phyloP scores from a whole-genome alignment of 2,888 invertebrate species.

The Tenthredo amoena region DNA sequence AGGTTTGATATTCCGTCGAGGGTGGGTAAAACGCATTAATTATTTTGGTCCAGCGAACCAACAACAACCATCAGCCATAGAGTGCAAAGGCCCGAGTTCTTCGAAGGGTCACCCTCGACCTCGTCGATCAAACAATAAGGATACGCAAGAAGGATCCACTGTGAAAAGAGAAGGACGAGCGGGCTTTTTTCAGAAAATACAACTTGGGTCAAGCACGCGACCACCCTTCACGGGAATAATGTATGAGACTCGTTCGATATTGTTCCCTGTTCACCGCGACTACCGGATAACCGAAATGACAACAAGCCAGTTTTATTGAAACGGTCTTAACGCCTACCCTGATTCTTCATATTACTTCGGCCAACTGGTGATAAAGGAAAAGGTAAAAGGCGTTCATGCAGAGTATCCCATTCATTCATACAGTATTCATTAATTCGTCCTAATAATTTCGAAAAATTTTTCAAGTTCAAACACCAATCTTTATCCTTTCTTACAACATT shows the following conservation, averaged over 20 bases:
- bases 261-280: slow-evolving; percentile 10
- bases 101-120: slow-evolving; percentile 31
- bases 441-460: neutral
- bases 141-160: slow-evolving; percentile 12
- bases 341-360: neutral
- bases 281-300: slow-evolving; percentile 11
- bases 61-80: neutral
- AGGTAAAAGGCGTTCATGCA: neutral
- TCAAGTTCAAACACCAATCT: neutral
- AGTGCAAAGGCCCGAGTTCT: neutral
- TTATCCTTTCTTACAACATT: neutral
- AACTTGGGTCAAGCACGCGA: slow-evolving; percentile 38
- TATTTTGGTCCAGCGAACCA: slow-evolving; percentile 35
- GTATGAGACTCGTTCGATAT: slow-evolving; percentile 40
- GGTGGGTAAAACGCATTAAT: slow-evolving; percentile 36
- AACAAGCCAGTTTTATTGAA: neutral
- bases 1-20: slow-evolving; percentile 24
- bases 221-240: slow-evolving; percentile 15
- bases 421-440: neutral
- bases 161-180: neutral
- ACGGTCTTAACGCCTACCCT: neutral
- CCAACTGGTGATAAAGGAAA: neutral
- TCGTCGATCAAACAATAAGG: slow-evolving; percentile 44
- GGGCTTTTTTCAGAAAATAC: slow-evolving; percentile 9
- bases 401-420: neutral